Percentiles rank a stretch among this genome's conserved stretches.
These are phyloP conservation scores for Danaus plexippus DNA, from an alignment of 1,140 invertebrate species.

Conservation along the genomic window DNA sequence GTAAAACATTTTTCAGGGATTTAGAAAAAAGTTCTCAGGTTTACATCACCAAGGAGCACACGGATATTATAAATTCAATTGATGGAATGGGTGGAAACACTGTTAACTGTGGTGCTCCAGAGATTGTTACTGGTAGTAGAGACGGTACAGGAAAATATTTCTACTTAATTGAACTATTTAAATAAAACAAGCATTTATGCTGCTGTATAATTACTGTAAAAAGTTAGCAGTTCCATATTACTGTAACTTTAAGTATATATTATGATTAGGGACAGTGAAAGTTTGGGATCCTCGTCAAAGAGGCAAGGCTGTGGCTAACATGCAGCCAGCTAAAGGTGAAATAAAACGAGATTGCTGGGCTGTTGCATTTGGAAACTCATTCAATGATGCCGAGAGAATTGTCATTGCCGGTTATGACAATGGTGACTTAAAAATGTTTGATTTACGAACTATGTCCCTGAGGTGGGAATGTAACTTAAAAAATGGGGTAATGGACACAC, in stretches of 20 bases:
- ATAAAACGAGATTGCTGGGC: slow-evolving; percentile 87
- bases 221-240: no score
- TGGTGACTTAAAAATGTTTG: slow-evolving; percentile 96
- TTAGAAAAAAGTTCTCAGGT: slow-evolving; percentile 81
- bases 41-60: slow-evolving; percentile 88
- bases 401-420: slow-evolving; percentile 96
- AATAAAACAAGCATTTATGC: background rate
- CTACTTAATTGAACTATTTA: slow-evolving; percentile 3
- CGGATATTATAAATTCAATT: slow-evolving; percentile 91
- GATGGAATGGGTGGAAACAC: slow-evolving; percentile 92
- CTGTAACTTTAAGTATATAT: slow-evolving; percentile 5
- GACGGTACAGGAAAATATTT: slow-evolving; percentile 78
- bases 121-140: slow-evolving; percentile 93
- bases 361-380: slow-evolving; percentile 91
- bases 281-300: slow-evolving; percentile 96
- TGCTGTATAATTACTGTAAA: background rate
- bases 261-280: slow-evolving; percentile 83
- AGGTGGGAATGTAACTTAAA: slow-evolving; percentile 94
- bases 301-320: slow-evolving; percentile 88
- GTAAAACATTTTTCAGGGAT: slow-evolving; percentile 76
- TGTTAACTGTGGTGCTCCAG: slow-evolving; percentile 90
- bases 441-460: slow-evolving; percentile 87
- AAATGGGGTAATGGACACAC: slow-evolving; percentile 82
- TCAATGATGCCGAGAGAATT: slow-evolving; percentile 86
- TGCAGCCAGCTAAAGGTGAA: slow-evolving; percentile 78